A percentile compares a stretch with the other conserved stretches of the same genome.
These are phyloP conservation scores for Frankliniella fusca DNA, from an alignment of 2,888 invertebrate species.

Conservation along the genomic window DNA sequence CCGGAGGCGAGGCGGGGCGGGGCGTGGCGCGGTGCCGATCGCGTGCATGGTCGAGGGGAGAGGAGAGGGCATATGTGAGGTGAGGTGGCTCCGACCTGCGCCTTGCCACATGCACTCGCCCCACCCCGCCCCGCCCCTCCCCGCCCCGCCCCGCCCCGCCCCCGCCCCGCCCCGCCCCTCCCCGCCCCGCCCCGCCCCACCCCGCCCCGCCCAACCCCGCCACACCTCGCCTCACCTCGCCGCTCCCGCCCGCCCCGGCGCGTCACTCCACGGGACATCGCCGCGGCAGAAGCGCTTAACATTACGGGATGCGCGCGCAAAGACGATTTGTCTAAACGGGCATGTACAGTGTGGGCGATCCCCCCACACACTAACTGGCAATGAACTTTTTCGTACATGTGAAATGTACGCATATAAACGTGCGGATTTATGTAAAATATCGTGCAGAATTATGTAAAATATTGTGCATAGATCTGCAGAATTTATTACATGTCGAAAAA, in stretches of 20 bases:
- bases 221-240: neutral
- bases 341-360: too few species aligned
- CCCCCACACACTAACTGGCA: too few species aligned
- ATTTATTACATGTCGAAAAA: too few species aligned
- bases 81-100: neutral
- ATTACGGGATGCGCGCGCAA: too few species aligned
- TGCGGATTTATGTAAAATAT: too few species aligned
- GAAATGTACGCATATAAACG: too few species aligned
- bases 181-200: neutral
- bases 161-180: neutral
- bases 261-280: neutral
- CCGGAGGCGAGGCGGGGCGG: neutral
- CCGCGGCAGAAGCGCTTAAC: too few species aligned
- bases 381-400: too few species aligned
- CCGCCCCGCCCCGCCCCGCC: neutral
- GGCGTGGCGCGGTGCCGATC: neutral
- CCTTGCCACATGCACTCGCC: neutral
- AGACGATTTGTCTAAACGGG: too few species aligned
- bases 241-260: neutral
- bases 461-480: too few species aligned
- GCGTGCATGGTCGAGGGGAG: neutral
- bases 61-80: neutral
- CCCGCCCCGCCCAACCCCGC: neutral
- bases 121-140: neutral
- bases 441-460: too few species aligned